Conservation (phyloP, 2,797 vertebrate genomes). For the Fistularia tabacaria region DNA sequence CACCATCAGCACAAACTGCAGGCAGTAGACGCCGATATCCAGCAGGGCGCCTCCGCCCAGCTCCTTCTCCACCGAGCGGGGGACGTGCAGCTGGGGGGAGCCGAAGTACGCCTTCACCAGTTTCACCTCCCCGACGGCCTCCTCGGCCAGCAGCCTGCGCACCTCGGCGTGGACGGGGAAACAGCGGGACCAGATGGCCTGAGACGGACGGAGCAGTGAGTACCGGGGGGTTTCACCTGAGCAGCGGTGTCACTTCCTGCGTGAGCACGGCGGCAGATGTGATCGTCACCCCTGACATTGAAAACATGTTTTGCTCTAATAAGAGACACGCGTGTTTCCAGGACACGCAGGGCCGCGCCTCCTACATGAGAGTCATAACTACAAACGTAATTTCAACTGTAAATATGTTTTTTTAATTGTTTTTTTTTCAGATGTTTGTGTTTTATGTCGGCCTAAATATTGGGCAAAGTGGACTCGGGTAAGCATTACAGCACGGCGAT, state of each 20-base stretch:
- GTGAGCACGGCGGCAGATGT: slow-evolving; percentile 6
- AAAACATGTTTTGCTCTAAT: slow-evolving; percentile 7
- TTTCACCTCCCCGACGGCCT: slow-evolving; percentile 69
- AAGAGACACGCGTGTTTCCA: slow-evolving; percentile 1
- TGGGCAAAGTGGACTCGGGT: too few species aligned
- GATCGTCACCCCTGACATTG: background rate
- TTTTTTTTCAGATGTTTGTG: too few species aligned
- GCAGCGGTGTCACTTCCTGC: slow-evolving; percentile 7
- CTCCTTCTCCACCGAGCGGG: slow-evolving; percentile 61
- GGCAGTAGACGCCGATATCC: slow-evolving; percentile 76
- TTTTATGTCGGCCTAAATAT: too few species aligned
- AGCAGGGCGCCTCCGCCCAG: slow-evolving; percentile 75
- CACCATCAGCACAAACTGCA: slow-evolving; percentile 80
- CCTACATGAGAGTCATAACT: too few species aligned
- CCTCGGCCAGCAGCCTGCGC: slow-evolving; percentile 61
- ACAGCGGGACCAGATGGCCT: slow-evolving; percentile 82
- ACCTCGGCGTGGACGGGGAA: slow-evolving; percentile 73
- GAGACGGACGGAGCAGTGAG: slow-evolving; percentile 16
- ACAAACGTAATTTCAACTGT: too few species aligned
- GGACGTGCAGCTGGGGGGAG: slow-evolving; percentile 33
- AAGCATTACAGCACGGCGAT: too few species aligned
- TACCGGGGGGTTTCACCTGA: slow-evolving; percentile 11
- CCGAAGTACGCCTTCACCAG: slow-evolving; percentile 75
- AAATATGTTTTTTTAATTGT: too few species aligned
- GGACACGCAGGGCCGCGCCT: background rate